phyloP scores from a whole-genome alignment of 2,797 vertebrate genomes.

The Acipenser transmontanus region DNA sequence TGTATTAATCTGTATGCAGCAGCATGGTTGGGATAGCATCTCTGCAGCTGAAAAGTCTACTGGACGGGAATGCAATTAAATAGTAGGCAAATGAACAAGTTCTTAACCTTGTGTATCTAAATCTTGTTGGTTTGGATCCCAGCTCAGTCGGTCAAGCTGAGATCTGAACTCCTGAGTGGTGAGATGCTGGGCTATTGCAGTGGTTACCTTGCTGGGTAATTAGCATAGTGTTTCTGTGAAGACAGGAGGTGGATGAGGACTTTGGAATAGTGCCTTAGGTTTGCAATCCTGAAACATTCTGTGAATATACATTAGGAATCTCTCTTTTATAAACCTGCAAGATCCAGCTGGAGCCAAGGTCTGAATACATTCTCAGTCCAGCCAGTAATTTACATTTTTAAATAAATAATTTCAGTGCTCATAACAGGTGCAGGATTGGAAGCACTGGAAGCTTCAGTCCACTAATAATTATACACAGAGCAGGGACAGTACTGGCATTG shows the following conservation, averaged over 20 bases:
- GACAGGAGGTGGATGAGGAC: slow-evolving; percentile 11
- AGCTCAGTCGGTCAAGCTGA: background rate
- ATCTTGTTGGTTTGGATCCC: background rate
- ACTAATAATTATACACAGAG: too few relatives aligned
- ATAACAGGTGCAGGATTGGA: too few relatives aligned
- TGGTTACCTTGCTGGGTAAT: slow-evolving; percentile 27
- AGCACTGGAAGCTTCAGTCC: too few relatives aligned
- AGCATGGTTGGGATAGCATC: slow-evolving; percentile 38
- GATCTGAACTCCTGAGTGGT: background rate
- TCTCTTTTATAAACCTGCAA: background rate
- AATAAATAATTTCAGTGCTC: too few relatives aligned
- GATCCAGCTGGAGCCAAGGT: background rate
- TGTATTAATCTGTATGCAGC: slow-evolving; percentile 49
- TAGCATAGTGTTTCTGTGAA: background rate
- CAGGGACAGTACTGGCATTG: too few relatives aligned
- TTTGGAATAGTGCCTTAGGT: slow-evolving; percentile 30
- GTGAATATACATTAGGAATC: slow-evolving; percentile 43
- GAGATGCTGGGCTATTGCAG: slow-evolving; percentile 34
- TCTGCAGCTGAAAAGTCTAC: slow-evolving; percentile 28
- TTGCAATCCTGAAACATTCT: slow-evolving; percentile 36
- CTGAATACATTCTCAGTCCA: too few relatives aligned
- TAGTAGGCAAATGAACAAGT: slow-evolving; percentile 35
- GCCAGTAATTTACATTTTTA: too few relatives aligned
- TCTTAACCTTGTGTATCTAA: slow-evolving; percentile 26
- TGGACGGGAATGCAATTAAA: slow-evolving; percentile 35